These are phyloP conservation scores for Camponotus pennsylvanicus DNA, from an alignment of 1,140 invertebrate genomes.

Conservation along the genomic window DNA sequence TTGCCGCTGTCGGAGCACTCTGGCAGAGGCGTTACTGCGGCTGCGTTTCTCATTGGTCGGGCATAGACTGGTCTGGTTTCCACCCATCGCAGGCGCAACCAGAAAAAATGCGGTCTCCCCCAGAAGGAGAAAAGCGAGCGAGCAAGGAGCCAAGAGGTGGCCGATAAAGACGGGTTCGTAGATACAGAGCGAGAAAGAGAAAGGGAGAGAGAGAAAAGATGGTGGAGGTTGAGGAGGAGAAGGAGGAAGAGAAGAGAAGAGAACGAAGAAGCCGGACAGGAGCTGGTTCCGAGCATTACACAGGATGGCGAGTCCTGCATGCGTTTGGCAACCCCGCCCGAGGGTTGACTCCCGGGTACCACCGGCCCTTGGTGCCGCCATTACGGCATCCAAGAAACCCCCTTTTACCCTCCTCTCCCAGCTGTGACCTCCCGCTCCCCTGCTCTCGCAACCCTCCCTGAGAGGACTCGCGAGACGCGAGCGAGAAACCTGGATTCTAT, in stretches of 20 bases:
- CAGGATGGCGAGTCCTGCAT: constrained; percentile 56
- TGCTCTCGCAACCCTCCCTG: constrained; percentile 30
- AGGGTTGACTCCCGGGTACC: constrained; percentile 72
- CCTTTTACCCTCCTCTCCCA: constrained; percentile 47
- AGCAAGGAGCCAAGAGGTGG: constrained; percentile 72
- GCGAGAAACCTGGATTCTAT: constrained; percentile 35
- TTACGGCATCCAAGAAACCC: constrained; percentile 60
- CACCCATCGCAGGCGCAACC: constrained; percentile 83
- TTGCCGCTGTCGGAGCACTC: constrained; percentile 76
- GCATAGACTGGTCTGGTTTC: constrained; percentile 73
- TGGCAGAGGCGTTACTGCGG: constrained; percentile 76
- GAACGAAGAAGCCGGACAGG: constrained; percentile 63
- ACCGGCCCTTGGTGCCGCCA: constrained; percentile 71
- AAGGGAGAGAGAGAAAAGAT: constrained; percentile 24
- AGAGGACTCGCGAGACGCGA: constrained; percentile 42
- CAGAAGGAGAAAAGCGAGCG: constrained; percentile 75
- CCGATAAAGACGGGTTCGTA: constrained; percentile 54
- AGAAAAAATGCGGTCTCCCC: constrained; percentile 77
- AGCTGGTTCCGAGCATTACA: constrained; percentile 46
- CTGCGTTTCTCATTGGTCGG: constrained; percentile 79
- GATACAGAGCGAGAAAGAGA: constrained; percentile 1
- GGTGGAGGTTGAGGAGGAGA: not conserved
- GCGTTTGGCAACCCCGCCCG: constrained; percentile 70
- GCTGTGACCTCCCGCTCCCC: constrained; percentile 16
- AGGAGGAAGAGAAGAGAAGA: constrained; percentile 49